Evolutionary conservation across 2,113 vertebrate genomes (phyloP).

Genomic region (Excalfactoria chinensis): DNA sequence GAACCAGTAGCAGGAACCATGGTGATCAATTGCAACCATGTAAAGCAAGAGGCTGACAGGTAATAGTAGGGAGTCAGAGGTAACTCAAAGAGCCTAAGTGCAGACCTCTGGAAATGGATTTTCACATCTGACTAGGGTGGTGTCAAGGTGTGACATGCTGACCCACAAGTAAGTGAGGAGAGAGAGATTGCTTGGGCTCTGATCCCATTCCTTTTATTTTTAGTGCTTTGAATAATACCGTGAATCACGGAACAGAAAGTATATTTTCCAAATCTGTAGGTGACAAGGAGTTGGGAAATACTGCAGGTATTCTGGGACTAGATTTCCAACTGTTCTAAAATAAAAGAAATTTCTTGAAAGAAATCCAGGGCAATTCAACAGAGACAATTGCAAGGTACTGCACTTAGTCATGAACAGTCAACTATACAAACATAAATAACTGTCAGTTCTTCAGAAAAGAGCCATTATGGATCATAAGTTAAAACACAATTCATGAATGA

Average conservation of each 20-base stretch:
- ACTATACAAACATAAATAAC: not conserved
- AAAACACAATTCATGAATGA: not conserved
- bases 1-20: fast-evolving
- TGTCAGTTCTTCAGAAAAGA: not conserved
- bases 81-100: not conserved
- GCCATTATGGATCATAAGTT: not conserved
- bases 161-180: not conserved
- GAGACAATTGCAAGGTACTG: not conserved
- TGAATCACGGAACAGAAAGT: not conserved
- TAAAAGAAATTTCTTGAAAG: not conserved
- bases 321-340: not conserved
- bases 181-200: not conserved
- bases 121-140: not conserved
- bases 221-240: not conserved
- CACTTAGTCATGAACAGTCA: not conserved
- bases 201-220: not conserved
- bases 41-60: not conserved
- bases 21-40: not conserved
- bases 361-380: not conserved
- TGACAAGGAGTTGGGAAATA: not conserved
- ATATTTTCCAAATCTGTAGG: not conserved
- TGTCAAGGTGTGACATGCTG: not conserved
- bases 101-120: not conserved
- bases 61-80: not conserved
- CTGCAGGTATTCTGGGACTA: not conserved